phyloP scores from a whole-genome alignment of 2,888 invertebrate species.

The Alcis repandata region DNA sequence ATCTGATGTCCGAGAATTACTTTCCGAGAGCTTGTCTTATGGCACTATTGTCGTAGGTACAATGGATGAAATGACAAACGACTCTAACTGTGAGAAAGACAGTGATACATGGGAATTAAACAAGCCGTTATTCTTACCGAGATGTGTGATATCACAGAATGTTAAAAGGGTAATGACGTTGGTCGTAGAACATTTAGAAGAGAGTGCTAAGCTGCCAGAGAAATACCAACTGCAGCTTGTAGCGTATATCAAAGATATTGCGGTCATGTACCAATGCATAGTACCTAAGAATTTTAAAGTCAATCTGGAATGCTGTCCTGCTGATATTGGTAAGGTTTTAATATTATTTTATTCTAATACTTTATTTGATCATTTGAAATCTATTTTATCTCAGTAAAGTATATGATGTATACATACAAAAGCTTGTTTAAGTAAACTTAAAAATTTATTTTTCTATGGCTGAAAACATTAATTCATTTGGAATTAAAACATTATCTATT shows the following conservation, averaged over 20 bases:
- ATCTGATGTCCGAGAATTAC: constrained; percentile 68
- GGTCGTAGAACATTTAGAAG: constrained; percentile 76
- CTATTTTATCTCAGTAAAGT: too few relatives aligned
- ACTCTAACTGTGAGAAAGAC: constrained; percentile 64
- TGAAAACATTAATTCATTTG: too few relatives aligned
- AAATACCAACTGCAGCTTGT: constrained; percentile 73
- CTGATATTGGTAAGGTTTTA: constrained; percentile 79
- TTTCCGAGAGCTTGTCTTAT: constrained; percentile 73
- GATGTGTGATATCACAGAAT: constrained; percentile 78
- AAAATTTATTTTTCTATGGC: too few relatives aligned
- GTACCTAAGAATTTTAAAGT: constrained; percentile 78
- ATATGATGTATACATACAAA: too few relatives aligned
- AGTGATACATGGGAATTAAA: constrained; percentile 69
- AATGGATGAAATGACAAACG: constrained; percentile 53
- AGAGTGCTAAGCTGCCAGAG: constrained; percentile 72
- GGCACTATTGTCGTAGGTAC: constrained; percentile 70
- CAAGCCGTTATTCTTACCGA: constrained; percentile 75
- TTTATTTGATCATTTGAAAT: background rate
- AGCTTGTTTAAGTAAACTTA: too few relatives aligned
- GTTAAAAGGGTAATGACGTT: constrained; percentile 72
- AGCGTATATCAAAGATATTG: constrained; percentile 74
- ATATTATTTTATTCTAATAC: too few relatives aligned
- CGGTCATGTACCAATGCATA: constrained; percentile 78
- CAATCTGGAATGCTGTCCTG: constrained; percentile 75
- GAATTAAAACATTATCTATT: too few relatives aligned